These are phyloP conservation scores for Epinotia nisella DNA, from an alignment of 2,888 invertebrate genomes.

Conservation along the genomic window DNA sequence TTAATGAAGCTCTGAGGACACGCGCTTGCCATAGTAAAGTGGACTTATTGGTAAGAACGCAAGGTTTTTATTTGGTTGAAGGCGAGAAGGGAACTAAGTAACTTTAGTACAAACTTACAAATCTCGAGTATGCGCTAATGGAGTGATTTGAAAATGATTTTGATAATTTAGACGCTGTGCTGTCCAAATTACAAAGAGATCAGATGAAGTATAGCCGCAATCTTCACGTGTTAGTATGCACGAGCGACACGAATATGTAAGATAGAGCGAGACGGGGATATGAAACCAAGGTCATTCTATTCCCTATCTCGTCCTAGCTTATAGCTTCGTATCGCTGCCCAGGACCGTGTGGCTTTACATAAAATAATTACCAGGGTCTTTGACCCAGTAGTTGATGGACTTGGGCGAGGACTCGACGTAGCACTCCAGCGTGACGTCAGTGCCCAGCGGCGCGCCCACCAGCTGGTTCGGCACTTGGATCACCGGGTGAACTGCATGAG, in stretches of 20 bases:
- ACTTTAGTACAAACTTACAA: slow-evolving; percentile 1
- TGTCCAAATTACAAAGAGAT: background rate
- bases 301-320: too few relatives aligned
- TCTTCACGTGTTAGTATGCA: too few relatives aligned
- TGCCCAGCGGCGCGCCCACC: slow-evolving; percentile 93
- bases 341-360: background rate
- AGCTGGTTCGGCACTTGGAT: slow-evolving; percentile 96
- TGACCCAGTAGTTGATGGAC: slow-evolving; percentile 95
- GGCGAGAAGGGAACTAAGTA: background rate
- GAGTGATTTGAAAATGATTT: background rate
- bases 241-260: too few relatives aligned
- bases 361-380: slow-evolving; percentile 86
- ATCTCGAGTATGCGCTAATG: too few relatives aligned
- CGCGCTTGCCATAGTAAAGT: slow-evolving; percentile 13
- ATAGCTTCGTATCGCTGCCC: too few relatives aligned
- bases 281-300: too few relatives aligned
- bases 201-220: background rate
- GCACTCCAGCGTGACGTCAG: slow-evolving; percentile 94
- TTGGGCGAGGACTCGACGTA: slow-evolving; percentile 95
- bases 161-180: background rate
- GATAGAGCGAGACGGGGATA: too few relatives aligned
- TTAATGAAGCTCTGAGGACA: slow-evolving; percentile 30
- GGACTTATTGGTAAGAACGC: background rate
- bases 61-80: background rate
- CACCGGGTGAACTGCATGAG: slow-evolving; percentile 91